These are phyloP conservation scores for Cyclophora punctaria DNA, from an alignment of 2,888 invertebrate genomes.

Conservation along the genomic window DNA sequence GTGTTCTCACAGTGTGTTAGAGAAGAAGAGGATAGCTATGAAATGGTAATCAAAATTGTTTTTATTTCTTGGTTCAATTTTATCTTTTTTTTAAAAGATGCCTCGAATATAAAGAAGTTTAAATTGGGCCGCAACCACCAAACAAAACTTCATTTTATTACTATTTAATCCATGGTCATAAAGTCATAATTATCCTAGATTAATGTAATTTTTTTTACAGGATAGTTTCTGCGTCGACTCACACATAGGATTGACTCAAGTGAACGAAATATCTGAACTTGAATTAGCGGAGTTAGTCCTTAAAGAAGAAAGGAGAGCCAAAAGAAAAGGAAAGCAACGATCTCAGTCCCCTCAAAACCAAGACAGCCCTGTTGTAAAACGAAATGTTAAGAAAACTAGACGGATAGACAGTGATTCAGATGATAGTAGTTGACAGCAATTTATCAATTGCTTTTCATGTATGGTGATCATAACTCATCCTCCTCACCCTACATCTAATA, in stretches of 20 bases:
- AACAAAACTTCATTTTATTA: too few species aligned
- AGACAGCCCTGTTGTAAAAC: conserved; percentile 48
- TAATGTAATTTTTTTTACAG: conserved; percentile 39
- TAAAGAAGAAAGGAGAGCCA: conserved; percentile 37
- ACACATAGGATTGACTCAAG: conserved; percentile 69
- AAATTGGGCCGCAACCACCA: too few species aligned
- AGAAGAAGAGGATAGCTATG: conserved; percentile 69
- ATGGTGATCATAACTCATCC: too few species aligned
- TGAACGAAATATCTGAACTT: conserved; percentile 67
- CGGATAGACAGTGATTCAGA: conserved; percentile 65
- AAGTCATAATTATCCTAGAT: neutral
- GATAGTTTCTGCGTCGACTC: conserved; percentile 80
- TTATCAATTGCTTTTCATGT: too few species aligned
- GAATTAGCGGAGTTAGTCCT: conserved; percentile 79
- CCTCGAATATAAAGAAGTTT: too few species aligned
- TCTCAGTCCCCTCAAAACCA: conserved; percentile 18
- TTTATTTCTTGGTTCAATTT: too few species aligned
- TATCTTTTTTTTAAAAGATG: too few species aligned
- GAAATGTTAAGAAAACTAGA: conserved; percentile 38
- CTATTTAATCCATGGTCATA: too few species aligned
- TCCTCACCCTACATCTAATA: too few species aligned
- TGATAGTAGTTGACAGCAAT: conserved; percentile 36
- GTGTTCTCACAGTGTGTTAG: conserved; percentile 71
- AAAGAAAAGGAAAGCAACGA: conserved; percentile 24
- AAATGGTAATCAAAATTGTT: conserved; percentile 46